These are phyloP conservation scores for Babylonia areolata DNA, from an alignment of 1,140 invertebrate genomes.

Conservation along the genomic window DNA sequence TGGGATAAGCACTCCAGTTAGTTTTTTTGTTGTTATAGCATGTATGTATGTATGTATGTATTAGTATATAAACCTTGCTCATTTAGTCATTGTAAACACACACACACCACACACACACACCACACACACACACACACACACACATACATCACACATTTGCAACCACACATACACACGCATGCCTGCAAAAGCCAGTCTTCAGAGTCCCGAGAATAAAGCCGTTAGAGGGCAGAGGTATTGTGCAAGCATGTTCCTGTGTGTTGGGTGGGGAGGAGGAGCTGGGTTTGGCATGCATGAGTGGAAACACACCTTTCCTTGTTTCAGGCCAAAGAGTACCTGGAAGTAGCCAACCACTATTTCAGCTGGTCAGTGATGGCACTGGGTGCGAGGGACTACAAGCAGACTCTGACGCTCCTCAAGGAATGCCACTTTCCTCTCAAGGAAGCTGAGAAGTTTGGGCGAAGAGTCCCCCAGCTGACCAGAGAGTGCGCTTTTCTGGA, in stretches of 20 bases:
- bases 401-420: slow-evolving; percentile 41
- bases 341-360: slow-evolving; percentile 22
- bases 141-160: not conserved
- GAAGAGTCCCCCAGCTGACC: slow-evolving; percentile 6
- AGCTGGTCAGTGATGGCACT: not conserved
- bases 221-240: too few relatives aligned
- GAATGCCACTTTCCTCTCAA: slow-evolving; percentile 55
- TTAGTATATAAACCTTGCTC: too few relatives aligned
- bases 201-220: too few relatives aligned
- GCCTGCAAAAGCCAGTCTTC: too few relatives aligned
- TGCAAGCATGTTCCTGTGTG: not conserved
- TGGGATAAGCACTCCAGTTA: too few relatives aligned
- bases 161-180: not conserved
- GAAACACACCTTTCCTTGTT: not conserved
- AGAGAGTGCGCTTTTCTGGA: slow-evolving; percentile 48
- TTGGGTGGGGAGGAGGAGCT: too few relatives aligned
- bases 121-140: too few relatives aligned
- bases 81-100: too few relatives aligned
- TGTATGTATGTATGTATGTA: too few relatives aligned
- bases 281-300: too few relatives aligned
- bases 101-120: too few relatives aligned
- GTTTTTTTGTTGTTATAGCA: too few relatives aligned
- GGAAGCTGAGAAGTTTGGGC: slow-evolving; percentile 44
- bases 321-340: slow-evolving; percentile 20
- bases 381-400: slow-evolving; percentile 31